These are phyloP conservation scores for Onychostoma macrolepis DNA, from an alignment of 2,113 vertebrate species.

Conservation along the genomic window DNA sequence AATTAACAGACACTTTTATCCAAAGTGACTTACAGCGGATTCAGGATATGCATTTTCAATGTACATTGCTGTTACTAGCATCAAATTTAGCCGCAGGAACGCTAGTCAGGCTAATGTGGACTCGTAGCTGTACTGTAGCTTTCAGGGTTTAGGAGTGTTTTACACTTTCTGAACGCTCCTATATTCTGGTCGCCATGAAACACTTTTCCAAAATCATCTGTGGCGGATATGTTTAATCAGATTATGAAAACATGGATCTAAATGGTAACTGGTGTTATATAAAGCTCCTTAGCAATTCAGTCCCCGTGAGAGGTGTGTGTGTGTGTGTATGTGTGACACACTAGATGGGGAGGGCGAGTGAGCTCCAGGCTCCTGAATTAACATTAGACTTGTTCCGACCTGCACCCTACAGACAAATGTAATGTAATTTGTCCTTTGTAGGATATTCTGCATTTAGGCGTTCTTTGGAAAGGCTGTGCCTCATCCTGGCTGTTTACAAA, in stretches of 20 bases:
- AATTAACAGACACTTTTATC: background rate
- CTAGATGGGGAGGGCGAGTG: background rate
- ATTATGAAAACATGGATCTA: conserved; percentile 46
- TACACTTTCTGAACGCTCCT: conserved; percentile 6
- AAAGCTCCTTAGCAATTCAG: conserved; percentile 44
- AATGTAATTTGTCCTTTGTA: conserved; percentile 36
- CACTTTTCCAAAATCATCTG: conserved; percentile 18
- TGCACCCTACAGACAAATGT: conserved; percentile 46
- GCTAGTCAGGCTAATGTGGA: conserved; percentile 5
- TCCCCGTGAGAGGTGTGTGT: conserved; percentile 16
- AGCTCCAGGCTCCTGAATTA: conserved; percentile 41
- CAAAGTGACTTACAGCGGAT: background rate
- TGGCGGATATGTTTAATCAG: conserved; percentile 35
- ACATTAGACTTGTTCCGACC: conserved; percentile 26
- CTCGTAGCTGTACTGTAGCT: background rate
- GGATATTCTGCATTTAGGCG: conserved; percentile 23
- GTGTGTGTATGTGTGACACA: background rate
- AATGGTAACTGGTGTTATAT: conserved; percentile 48
- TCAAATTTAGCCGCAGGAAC: background rate
- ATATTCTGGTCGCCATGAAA: background rate
- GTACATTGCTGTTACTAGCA: background rate
- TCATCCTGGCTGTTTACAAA: conserved; percentile 31
- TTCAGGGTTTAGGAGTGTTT: conserved; percentile 7
- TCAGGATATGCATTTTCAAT: background rate
- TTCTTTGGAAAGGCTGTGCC: conserved; percentile 28